Evolutionary conservation across 2,888 invertebrate genomes (phyloP), one percentile per base, ranked within the genome.

Genomic region (Zonitis immaculata): DNA sequence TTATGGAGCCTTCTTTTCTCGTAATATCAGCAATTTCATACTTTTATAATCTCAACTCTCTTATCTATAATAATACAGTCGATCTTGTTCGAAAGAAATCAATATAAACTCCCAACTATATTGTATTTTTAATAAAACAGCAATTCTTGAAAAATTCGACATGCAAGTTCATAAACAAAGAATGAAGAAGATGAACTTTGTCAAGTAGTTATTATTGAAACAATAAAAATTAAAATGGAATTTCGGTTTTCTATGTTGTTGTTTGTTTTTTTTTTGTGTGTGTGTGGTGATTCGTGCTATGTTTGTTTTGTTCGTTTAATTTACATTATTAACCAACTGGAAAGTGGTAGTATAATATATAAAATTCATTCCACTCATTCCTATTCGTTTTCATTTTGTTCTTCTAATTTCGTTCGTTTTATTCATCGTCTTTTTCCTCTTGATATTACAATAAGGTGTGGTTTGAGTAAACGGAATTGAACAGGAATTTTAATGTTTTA

Each of bases 291-390:
- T 53, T 53, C 53, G 42, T 49, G 49, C 49, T 49, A 42, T 49
- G 49, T 49, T 53, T n/a, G n/a, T n/a, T n/a, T n/a, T n/a, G n/a
- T n/a, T n/a, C n/a, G n/a, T 47, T 49, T 47, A 53, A 53, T 53
- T 53, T 53, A 49, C 53, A 53, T 53, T 53, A n/a, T n/a, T n/a
- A n/a, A 49, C 45, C 16, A 35, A 45, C 49, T 46, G 44, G 14
- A 35, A 49, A 49, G 46, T 45, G 47, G 53, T 43, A 30, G n/a
- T n/a, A n/a, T n/a, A n/a, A n/a, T n/a, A 28, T 49, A 46, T 48
- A 52, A 39, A 44, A 52, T 48, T 52, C 35, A 18, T 8, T 25
- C 47, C 47, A 47, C 1, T 30, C 12, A n/a, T n/a, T n/a, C n/a
- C n/a, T n/a, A n/a, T n/a, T 30, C 6, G 2, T 30, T 30, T 12